Conservation (phyloP, 2,797 vertebrate species). For the Poecilia velifera region DNA sequence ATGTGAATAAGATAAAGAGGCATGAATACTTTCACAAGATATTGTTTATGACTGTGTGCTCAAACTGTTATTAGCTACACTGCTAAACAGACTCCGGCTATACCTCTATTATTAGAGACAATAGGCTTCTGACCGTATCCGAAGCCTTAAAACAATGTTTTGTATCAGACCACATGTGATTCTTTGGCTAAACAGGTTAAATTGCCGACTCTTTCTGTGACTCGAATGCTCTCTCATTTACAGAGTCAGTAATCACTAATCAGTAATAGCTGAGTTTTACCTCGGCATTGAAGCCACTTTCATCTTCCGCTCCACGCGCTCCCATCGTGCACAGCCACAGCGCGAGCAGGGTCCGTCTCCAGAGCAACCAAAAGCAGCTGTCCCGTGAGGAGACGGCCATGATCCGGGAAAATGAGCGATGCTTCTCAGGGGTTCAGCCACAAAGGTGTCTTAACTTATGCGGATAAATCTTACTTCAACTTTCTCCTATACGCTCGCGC, state of each 20-base stretch:
- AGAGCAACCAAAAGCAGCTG: slow-evolving; percentile 68
- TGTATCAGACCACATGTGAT: background rate
- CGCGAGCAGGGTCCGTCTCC: slow-evolving; percentile 78
- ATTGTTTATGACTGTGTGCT: background rate
- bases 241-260: background rate
- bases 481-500: background rate
- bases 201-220: background rate
- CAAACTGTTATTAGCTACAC: background rate
- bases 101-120: background rate
- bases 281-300: slow-evolving; percentile 76
- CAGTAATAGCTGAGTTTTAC: slow-evolving; percentile 52
- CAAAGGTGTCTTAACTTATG: background rate
- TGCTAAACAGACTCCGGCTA: background rate
- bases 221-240: background rate
- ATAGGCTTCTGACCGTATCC: background rate
- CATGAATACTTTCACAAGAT: background rate
- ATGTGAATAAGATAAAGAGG: background rate
- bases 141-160: background rate
- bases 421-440: background rate
- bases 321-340: slow-evolving; percentile 70
- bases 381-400: slow-evolving; percentile 71
- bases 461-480: background rate
- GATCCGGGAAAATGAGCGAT: slow-evolving; percentile 13
- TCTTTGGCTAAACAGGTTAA: background rate
- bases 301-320: slow-evolving; percentile 65